Conservation (phyloP, 2,113 vertebrate species). For the Cyanoliseus patagonus region DNA sequence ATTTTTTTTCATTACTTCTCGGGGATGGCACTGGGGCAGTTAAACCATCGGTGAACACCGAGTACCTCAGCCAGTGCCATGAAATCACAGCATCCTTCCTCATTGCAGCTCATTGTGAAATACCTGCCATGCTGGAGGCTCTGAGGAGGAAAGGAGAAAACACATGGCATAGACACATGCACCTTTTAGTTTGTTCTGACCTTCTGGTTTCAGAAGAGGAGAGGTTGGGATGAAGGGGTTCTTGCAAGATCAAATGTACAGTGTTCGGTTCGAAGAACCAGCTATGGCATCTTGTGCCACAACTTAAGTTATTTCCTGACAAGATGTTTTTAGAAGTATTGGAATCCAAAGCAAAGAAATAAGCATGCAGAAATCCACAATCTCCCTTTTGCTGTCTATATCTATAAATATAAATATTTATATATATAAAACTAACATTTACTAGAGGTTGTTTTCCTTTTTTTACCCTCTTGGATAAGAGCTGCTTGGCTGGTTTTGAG, state of each 20-base stretch:
- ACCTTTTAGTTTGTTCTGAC: slow-evolving; percentile 39
- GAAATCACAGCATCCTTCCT: slow-evolving; percentile 30
- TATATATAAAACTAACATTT: slow-evolving; percentile 41
- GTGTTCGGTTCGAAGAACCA: slow-evolving; percentile 44
- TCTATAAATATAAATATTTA: slow-evolving; percentile 53
- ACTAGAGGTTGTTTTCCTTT: neutral
- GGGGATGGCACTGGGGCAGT: slow-evolving; percentile 33
- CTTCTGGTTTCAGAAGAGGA: slow-evolving; percentile 25
- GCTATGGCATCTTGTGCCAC: slow-evolving; percentile 12
- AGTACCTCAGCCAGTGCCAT: slow-evolving; percentile 15
- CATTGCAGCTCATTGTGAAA: slow-evolving; percentile 39
- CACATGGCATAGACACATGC: neutral
- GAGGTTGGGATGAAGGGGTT: neutral
- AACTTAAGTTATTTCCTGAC: slow-evolving; percentile 54
- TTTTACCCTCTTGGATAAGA: slow-evolving; percentile 42
- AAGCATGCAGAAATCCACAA: slow-evolving; percentile 47
- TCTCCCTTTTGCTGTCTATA: slow-evolving; percentile 61
- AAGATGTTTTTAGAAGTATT: slow-evolving; percentile 22
- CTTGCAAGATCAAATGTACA: neutral
- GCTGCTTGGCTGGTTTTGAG: slow-evolving; percentile 59
- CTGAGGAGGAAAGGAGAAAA: slow-evolving; percentile 9
- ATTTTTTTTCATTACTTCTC: neutral
- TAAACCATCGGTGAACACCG: neutral
- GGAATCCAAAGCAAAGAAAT: slow-evolving; percentile 50
- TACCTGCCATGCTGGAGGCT: slow-evolving; percentile 46